Percentiles rank a stretch among this genome's conserved stretches.
Conservation (phyloP, 2,797 vertebrate genomes). For the Coluber constrictor region DNA sequence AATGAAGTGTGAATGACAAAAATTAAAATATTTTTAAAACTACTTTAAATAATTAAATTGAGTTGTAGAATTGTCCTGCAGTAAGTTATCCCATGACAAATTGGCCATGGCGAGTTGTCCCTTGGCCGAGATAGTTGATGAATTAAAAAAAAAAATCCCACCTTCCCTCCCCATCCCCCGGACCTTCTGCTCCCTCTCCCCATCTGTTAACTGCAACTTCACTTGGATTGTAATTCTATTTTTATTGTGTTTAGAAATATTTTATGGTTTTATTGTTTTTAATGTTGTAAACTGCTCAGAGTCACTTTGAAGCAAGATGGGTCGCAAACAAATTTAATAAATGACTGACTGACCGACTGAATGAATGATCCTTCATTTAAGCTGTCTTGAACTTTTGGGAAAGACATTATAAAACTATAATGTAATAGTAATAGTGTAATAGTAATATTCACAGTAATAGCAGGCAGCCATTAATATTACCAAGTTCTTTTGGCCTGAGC, state of each 20-base stretch:
- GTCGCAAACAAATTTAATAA: background rate
- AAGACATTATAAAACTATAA: background rate
- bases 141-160: background rate
- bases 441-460: background rate
- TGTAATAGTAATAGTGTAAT: background rate
- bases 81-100: no score
- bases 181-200: background rate
- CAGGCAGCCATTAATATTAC: background rate
- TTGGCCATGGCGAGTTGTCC: no score
- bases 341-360: background rate
- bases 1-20: no score
- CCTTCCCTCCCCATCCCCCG: rapidly evolving
- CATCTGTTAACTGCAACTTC: background rate
- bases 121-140: background rate
- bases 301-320: background rate
- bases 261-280: background rate
- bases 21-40: no score
- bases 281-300: background rate
- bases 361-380: background rate
- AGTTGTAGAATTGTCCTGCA: no score
- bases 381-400: background rate
- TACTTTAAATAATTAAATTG: no score
- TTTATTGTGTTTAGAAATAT: background rate
- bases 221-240: background rate
- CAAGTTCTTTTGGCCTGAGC: background rate